Evolutionary conservation across 1,140 invertebrate genomes (phyloP), one percentile per base, ranked within the genome.

Genomic region (Penaeus japonicus): DNA sequence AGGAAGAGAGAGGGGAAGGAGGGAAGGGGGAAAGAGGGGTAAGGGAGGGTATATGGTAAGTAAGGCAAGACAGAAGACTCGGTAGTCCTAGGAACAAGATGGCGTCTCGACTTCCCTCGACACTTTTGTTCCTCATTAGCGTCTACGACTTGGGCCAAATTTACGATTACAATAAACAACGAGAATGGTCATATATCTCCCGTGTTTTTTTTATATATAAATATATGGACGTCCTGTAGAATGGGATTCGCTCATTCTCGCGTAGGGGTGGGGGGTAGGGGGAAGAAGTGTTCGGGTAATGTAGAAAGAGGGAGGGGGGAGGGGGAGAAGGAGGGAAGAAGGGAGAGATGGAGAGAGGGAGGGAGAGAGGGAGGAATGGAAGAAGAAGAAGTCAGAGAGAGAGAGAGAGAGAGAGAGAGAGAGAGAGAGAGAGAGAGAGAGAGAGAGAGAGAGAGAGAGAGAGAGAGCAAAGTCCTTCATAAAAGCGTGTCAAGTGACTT

Each of bases 121-220:
- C 85, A 87, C 85, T 87, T 87, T 78, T 81, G 24, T 62, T 87
- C 55, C 85, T 87, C 85, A 87, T 87, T 87, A 87, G 85, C 85
- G 85, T 87, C 85, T 80, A 53, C 77, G 85, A 87, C 85, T 87
- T 87, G 78, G 81, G 59, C 47, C 54, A 70, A 87, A 87, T 87
- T 87, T 87, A 87, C 78, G 77, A 87, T 87, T 70, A 80, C 59
- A 65, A 87, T 87, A 87, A 87, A 87, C 78, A 87, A 87, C 55
- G 54, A 80, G 77, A 55, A 86, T 79, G 77, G 75, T 10, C 35
- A 35, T 80, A 81, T 73, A 81, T 81, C 30, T 79, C 77, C n/a
- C 47, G 53, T 77, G 59, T 78, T 85, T 55, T 57, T 82, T 47
- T 12, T 47, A 12, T 47, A 47, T 47, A 47, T 47, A 12, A 47